Base-by-base conservation (phyloP, 2,888 invertebrate species). In the Geotrupes spiniger region DNA sequence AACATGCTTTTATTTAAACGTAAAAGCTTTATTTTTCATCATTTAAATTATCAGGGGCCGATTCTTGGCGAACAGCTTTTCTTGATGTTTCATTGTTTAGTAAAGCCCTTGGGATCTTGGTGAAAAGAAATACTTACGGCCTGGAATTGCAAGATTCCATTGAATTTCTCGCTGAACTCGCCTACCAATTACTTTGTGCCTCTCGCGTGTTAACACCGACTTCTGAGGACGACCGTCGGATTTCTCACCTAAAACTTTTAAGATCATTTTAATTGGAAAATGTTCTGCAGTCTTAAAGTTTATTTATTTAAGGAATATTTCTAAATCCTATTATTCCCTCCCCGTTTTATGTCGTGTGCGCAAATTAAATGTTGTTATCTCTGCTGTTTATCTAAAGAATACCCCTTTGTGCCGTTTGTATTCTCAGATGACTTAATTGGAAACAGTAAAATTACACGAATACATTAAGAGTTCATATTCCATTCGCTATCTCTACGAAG, bases 51-150 rank as follows among this genome's bases (percentile, higher is more conserved):
- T 60, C 44, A 53, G 46, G 42, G 50, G 47, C 41, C 41, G 43
- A 48, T 26, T 49, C 36, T 29, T 15, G 21, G 42, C 31, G 48
- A 41, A 36, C 44, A 42, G 52, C 54, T 44, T 55, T 55, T 53
- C 59, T 58, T 54, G 55, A 50, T 57, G 57, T 54, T 55, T 58
- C 54, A 60, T 58, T 60, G 60, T 60, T 58, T 57, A 46, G 54
- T 46, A 47, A 57, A 58, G 53, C 52, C 52, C 55, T 42, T 42
- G 53, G 53, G 58, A 49, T 51, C 48, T 51, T 42, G 41, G 37
- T 56, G 54, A 57, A 57, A 57, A 59, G 54, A 54, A 54, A 59
- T 54, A 57, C 54, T 56, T 53, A 53, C 56, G 54, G 51, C 46
- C 51, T 56, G 53, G 44, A 56, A 56, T 56, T 55, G 55, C 54